Evolutionary conservation across 2,113 vertebrate species (phyloP).

Genomic region (Bothrops jararaca): DNA sequence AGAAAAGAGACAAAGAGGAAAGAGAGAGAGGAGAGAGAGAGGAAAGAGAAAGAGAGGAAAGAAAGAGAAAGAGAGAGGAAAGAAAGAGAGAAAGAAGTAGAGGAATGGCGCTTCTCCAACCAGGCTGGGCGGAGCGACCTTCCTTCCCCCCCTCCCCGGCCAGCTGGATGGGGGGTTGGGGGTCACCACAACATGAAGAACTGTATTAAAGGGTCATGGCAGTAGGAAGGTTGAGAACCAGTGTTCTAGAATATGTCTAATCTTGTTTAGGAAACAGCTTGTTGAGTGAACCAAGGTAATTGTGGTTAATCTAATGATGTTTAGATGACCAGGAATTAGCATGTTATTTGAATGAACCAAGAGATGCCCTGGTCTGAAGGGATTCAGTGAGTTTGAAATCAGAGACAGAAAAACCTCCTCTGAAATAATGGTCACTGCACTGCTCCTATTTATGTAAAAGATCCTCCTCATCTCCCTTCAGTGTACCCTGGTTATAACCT

Average conservation of each 20-base stretch:
- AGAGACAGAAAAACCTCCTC: neutral
- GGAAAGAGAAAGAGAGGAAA: too few species aligned
- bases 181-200: too few species aligned
- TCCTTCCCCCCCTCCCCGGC: too few species aligned
- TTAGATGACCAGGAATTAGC: neutral
- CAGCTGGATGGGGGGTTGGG: too few species aligned
- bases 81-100: too few species aligned
- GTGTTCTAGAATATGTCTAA: neutral
- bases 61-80: too few species aligned
- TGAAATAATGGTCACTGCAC: neutral
- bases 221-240: too few species aligned
- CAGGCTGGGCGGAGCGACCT: too few species aligned
- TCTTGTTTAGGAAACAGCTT: neutral
- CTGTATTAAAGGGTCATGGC: too few species aligned
- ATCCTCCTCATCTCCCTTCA: constrained; percentile 11
- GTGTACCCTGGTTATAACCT: constrained; percentile 53
- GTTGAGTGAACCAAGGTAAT: neutral
- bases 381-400: neutral
- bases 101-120: too few species aligned
- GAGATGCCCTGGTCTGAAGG: neutral
- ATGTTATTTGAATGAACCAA: neutral
- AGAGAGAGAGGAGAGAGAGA: too few species aligned
- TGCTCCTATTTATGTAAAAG: neutral
- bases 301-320: neutral
- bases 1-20: too few species aligned